These are phyloP conservation scores for Pristionchus entomophagus DNA, from an alignment of 2,888 invertebrate species.

Conservation along the genomic window DNA sequence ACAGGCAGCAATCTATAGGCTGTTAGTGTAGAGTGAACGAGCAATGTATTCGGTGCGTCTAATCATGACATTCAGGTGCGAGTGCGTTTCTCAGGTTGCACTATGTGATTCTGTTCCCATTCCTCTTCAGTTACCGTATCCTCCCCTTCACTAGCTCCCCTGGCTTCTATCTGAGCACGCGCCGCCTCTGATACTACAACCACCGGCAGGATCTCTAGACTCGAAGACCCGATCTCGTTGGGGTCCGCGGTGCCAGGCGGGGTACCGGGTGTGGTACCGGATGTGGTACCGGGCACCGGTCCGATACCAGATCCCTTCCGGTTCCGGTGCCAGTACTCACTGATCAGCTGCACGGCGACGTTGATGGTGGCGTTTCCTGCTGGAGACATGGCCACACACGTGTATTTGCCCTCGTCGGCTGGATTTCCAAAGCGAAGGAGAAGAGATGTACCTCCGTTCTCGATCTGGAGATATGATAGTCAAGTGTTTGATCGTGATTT, in stretches of 20 bases:
- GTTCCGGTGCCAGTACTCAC: conserved; percentile 73
- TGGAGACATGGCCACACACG: conserved; percentile 81
- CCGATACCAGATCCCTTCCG: not conserved
- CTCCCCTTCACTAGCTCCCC: not conserved
- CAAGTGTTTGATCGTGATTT: not conserved
- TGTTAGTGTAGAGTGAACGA: not conserved
- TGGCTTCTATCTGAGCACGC: not conserved
- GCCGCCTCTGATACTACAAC: conserved; percentile 26
- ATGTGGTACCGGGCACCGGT: not conserved
- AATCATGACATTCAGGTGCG: not conserved
- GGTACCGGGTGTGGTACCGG: not conserved
- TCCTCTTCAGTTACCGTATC: conserved; percentile 32
- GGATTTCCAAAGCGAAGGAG: conserved; percentile 72
- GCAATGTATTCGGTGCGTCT: not conserved
- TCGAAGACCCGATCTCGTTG: not conserved
- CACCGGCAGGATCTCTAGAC: not conserved
- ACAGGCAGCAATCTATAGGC: not conserved
- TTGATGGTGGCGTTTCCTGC: conserved; percentile 80
- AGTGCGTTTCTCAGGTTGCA: not conserved
- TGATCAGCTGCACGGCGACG: conserved; percentile 77
- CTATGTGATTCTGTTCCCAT: not conserved
- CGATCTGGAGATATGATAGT: conserved; percentile 59
- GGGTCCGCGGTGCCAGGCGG: not conserved
- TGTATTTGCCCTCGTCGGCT: conserved; percentile 77
- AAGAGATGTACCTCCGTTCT: conserved; percentile 66